Percentiles rank a stretch among this genome's conserved stretches.
Evolutionary conservation across 1,140 invertebrate species (phyloP).

Genomic region (Drosophila nasuta): DNA sequence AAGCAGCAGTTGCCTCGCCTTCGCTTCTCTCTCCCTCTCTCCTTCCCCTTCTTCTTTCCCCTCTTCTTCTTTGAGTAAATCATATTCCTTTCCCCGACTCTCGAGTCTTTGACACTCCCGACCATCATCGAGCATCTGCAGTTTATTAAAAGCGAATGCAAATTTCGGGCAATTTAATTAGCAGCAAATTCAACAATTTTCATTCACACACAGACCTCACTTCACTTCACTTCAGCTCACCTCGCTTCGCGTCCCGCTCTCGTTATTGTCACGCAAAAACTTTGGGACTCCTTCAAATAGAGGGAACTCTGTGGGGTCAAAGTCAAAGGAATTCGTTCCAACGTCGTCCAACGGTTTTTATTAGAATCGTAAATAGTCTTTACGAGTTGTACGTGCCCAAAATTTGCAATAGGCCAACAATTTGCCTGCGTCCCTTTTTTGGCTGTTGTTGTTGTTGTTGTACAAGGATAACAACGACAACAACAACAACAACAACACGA

Average conservation of each 20-base stretch:
- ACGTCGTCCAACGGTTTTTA: conserved; percentile 72
- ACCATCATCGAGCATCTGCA: conserved; percentile 28
- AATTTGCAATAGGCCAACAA: conserved; percentile 81
- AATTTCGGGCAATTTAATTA: conserved; percentile 79
- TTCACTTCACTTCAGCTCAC: neutral
- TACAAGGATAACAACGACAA: neutral
- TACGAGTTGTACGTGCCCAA: conserved; percentile 81
- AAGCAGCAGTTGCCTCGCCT: neutral
- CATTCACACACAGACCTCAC: conserved; percentile 43
- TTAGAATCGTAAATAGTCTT: conserved; percentile 84
- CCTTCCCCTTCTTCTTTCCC: no score
- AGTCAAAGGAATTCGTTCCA: conserved; percentile 29
- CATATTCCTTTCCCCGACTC: no score
- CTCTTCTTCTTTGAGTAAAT: no score
- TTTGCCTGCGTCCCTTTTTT: conserved; percentile 12
- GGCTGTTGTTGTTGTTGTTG: conserved; percentile 15
- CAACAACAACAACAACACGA: conserved; percentile 4
- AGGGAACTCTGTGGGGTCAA: conserved; percentile 11
- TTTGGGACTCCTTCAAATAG: conserved; percentile 15
- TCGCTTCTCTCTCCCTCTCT: neutral
- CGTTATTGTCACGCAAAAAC: conserved; percentile 38
- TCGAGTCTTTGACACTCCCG: neutral
- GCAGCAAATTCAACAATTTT: conserved; percentile 81
- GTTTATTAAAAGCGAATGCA: conserved; percentile 78
- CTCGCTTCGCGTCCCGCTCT: conserved; percentile 17